Evolutionary conservation across 2,113 vertebrate species (phyloP).

Genomic region (Passer domesticus): DNA sequence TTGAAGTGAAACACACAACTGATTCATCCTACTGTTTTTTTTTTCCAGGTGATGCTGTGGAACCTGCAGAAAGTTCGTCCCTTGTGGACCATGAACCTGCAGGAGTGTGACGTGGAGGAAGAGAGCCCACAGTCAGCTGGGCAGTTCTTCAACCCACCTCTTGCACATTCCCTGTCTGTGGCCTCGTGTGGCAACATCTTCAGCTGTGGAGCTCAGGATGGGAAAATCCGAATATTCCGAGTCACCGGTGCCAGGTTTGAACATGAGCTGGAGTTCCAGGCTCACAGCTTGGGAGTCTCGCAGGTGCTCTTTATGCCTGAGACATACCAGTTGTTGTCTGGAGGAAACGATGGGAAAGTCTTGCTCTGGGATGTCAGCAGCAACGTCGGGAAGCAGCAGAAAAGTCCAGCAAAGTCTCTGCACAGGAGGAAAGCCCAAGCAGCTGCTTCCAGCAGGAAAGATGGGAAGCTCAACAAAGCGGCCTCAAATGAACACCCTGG

Average conservation of each 20-base stretch:
- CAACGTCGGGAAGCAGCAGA: conserved; percentile 69
- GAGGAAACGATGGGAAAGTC: conserved; percentile 91
- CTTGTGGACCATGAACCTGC: conserved; percentile 86
- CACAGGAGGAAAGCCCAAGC: conserved; percentile 76
- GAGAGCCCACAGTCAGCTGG: conserved; percentile 65
- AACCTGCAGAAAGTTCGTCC: conserved; percentile 90
- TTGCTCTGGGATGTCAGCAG: conserved; percentile 86
- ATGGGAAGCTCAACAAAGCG: not conserved
- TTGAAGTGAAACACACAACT: not conserved
- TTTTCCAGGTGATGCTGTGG: conserved; percentile 89
- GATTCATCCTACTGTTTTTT: not conserved
- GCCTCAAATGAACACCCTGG: not conserved
- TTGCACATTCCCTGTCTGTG: conserved; percentile 87
- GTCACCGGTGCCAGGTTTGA: conserved; percentile 83
- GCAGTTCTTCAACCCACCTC: conserved; percentile 90
- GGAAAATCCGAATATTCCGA: conserved; percentile 84
- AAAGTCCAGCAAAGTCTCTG: conserved; percentile 64
- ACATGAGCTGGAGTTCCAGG: conserved; percentile 78
- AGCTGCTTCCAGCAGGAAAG: conserved; percentile 47
- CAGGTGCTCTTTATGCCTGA: conserved; percentile 90
- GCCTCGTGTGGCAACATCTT: conserved; percentile 87
- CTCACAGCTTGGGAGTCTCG: conserved; percentile 85
- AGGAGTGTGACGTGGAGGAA: conserved; percentile 79
- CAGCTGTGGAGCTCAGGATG: conserved; percentile 90
- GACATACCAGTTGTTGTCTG: conserved; percentile 83